Evolutionary conservation across 2,797 vertebrate species (phyloP).

Genomic region (Pangasius krempfi): DNA sequence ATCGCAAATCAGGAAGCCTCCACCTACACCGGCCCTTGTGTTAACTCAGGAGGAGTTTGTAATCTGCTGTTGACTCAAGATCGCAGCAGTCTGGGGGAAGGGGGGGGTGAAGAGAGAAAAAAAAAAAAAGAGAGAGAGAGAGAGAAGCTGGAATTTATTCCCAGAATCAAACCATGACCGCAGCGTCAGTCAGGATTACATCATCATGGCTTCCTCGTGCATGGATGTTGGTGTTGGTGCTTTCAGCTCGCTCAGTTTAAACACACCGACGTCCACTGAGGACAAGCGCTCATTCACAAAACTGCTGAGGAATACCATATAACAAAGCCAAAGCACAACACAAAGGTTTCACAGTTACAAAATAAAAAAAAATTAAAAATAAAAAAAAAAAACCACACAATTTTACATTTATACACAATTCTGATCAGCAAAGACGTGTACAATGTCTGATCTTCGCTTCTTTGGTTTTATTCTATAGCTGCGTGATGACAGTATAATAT

Average conservation of each 20-base stretch:
- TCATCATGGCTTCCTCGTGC: not conserved
- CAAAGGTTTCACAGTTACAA: not conserved
- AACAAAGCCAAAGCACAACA: not conserved
- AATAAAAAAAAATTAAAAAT: too few species aligned
- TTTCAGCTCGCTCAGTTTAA: not conserved
- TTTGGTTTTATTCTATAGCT: not conserved
- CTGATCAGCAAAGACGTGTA: not conserved
- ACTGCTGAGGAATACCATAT: not conserved
- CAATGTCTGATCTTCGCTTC: too few species aligned
- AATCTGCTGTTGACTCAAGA: not conserved
- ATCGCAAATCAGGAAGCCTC: slow-evolving; percentile 46
- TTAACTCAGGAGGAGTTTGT: not conserved
- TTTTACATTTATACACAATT: not conserved
- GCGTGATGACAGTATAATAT: not conserved
- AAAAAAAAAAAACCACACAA: too few species aligned
- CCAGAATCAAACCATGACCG: not conserved
- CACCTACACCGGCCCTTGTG: not conserved
- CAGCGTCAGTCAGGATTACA: not conserved
- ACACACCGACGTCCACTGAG: too few species aligned
- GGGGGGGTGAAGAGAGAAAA: not conserved
- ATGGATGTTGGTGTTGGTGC: not conserved
- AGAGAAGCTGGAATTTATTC: not conserved
- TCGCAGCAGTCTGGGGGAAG: not conserved
- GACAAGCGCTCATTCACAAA: not conserved
- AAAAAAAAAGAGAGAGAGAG: not conserved